phyloP scores from a whole-genome alignment of 1,140 invertebrate genomes.

The Nylanderia fulva region DNA sequence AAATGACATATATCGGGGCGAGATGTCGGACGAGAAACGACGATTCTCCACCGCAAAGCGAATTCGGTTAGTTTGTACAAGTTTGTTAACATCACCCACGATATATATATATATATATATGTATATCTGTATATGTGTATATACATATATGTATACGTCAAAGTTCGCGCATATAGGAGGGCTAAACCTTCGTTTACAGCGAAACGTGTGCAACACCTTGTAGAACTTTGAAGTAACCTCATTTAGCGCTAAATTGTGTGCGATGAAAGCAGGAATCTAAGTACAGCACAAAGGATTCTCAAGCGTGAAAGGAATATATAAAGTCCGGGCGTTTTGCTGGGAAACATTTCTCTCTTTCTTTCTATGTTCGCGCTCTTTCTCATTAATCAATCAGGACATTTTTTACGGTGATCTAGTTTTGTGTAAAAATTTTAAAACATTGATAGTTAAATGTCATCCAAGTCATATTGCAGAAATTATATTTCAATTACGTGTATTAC shows the following conservation, averaged over 20 bases:
- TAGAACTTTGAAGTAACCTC: background rate
- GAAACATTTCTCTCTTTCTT: background rate
- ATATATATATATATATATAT: no score
- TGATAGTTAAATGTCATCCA: no score
- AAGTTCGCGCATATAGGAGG: background rate
- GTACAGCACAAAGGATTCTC: background rate
- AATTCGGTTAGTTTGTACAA: background rate
- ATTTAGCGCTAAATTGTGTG: conserved; percentile 12
- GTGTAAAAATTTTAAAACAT: background rate
- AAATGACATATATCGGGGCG: background rate
- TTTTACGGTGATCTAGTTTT: background rate
- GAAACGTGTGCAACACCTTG: background rate
- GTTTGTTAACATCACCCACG: background rate
- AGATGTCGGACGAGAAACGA: conserved; percentile 10
- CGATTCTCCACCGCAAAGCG: background rate
- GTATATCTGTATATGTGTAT: no score
- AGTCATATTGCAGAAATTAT: background rate
- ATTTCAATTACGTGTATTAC: background rate
- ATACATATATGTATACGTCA: background rate
- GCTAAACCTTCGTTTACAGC: background rate
- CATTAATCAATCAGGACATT: background rate
- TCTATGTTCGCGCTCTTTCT: background rate
- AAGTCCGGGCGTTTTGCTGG: background rate
- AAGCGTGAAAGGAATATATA: background rate
- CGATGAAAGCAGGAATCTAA: background rate